phyloP scores from a whole-genome alignment of 2,113 vertebrate genomes.

The Microcebus tavaratra region DNA sequence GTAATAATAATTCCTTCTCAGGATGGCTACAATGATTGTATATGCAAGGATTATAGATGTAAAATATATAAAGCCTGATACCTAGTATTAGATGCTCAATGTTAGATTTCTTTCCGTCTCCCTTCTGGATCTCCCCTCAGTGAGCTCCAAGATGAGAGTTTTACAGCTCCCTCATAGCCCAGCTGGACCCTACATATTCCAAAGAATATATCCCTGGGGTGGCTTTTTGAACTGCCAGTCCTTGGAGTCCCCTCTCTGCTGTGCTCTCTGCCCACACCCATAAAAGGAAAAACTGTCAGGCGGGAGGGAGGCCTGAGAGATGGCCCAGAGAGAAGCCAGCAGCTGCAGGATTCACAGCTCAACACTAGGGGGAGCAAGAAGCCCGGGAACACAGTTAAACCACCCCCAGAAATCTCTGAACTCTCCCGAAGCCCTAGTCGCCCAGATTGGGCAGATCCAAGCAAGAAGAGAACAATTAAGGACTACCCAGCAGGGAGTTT shows the following conservation, averaged over 20 bases:
- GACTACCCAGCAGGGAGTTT: neutral
- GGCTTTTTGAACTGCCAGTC: neutral
- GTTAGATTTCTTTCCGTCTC: neutral
- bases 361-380: conserved; percentile 59
- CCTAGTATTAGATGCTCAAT: neutral
- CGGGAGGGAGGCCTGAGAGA: neutral
- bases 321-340: neutral
- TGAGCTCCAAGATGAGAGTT: neutral
- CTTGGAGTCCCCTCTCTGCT: neutral
- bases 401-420: conserved; percentile 18
- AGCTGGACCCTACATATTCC: neutral
- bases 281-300: neutral
- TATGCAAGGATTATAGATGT: neutral
- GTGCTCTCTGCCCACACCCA: neutral
- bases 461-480: neutral
- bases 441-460: neutral
- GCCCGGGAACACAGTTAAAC: neutral
- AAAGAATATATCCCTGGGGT: neutral
- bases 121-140: neutral
- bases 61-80: neutral
- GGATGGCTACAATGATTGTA: neutral
- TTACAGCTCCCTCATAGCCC: neutral
- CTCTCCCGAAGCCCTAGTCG: rapidly evolving
- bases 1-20: neutral
- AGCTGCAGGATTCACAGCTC: neutral